Evolutionary conservation across 2,113 vertebrate species (phyloP), one percentile per base, ranked within the genome.

Genomic region (Salvelinus namaycush): DNA sequence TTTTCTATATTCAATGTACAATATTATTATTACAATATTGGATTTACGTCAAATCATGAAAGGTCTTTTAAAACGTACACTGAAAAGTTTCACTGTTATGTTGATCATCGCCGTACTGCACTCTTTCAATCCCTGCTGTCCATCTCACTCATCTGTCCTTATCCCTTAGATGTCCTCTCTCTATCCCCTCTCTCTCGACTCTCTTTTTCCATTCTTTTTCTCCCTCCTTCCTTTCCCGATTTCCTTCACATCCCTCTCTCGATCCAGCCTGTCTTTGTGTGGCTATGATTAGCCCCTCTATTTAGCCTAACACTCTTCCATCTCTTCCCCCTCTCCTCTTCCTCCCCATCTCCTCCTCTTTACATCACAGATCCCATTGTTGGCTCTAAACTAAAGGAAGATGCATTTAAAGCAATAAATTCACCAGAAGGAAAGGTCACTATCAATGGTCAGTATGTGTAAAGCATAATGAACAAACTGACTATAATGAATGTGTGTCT

Each of bases 141-240:
- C 39, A 44, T 44, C 39, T 11, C 64, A 1, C 24, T 29, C 64
- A 66, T 20, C 83, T 83, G 76, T 74, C 85, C 94, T 93, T 92
- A 80, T 90, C 94, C 94, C 90, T 86, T 82, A 91, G 78, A 89
- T 14, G 90, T 94, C 94, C 93, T 83, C 92, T 92, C 94, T 91
- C 87, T 87, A 87, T 90, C 88, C 84, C 87, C 84, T 92, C 90
- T 76, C 80, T 85, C 24, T 2, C 16, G 1, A 34, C 18, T 5
- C 31, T 44, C 39, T 14, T 26, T 68, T 16, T 68, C 65, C 24
- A 26, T 5, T 16, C 11, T 29, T 18, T 34, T 31, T 31, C 29
- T 8, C 75, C 78, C 68, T 77, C 87, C 85, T 84, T 29, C 7
- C n/a, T n/a, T 9, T 2, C 22, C 65, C 12, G 9, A 26, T 27